A percentile compares a stretch with the other conserved stretches of the same genome.
Evolutionary conservation across 2,888 invertebrate species (phyloP).

Genomic region (Hypercompe scribonia): DNA sequence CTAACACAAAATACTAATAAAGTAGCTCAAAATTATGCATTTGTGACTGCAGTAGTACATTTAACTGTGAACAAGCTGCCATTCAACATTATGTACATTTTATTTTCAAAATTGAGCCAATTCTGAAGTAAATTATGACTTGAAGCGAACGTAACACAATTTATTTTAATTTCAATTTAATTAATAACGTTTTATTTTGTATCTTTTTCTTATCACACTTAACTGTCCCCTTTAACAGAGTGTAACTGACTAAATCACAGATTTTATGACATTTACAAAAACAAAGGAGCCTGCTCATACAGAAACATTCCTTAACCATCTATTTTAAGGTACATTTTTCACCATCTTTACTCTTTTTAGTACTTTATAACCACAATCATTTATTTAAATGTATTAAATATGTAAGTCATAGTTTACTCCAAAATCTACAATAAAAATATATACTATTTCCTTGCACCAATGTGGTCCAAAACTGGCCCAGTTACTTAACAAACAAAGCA

Average conservation of each 20-base stretch:
- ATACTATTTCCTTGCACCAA: constrained; percentile 23
- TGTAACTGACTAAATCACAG: not conserved
- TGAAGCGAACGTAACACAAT: not conserved
- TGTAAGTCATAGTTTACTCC: constrained; percentile 16
- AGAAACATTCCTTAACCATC: not conserved
- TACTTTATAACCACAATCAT: not conserved
- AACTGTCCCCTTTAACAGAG: not conserved
- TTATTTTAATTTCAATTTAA: not conserved
- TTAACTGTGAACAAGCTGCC: constrained; percentile 54
- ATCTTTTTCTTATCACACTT: not conserved
- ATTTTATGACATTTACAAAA: not conserved
- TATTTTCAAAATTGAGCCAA: constrained; percentile 8
- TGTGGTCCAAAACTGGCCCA: constrained; percentile 43
- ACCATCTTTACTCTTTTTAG: not conserved
- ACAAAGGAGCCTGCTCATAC: not conserved
- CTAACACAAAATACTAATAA: constrained; percentile 50
- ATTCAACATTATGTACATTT: constrained; percentile 50
- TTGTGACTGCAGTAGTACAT: constrained; percentile 55
- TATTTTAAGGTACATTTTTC: not conserved
- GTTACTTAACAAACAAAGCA: constrained; percentile 67
- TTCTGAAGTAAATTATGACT: constrained; percentile 31
- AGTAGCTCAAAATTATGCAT: constrained; percentile 58
- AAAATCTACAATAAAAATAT: constrained; percentile 8
- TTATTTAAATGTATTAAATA: not conserved
- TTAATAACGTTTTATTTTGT: not conserved